Evolutionary conservation across 1,140 invertebrate species (phyloP), one percentile per base, ranked within the genome.

Genomic region (Rhagoletis pomonella): DNA sequence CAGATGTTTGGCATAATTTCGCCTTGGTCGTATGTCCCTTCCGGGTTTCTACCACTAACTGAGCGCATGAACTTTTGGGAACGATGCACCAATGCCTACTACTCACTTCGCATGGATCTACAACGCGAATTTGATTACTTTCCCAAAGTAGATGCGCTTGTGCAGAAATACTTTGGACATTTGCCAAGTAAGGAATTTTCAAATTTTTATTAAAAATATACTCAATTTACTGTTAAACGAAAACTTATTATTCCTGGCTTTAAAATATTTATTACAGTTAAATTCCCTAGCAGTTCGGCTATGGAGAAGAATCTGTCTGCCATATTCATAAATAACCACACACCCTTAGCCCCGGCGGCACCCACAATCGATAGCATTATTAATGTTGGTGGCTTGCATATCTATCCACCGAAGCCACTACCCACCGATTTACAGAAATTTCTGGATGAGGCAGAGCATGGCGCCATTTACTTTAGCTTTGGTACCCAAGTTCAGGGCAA

Each of bases 401-500:
- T 93, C 19, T 90, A 92, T 84, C 89, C 91, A 14, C 89, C 91
- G 7, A 93, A 93, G 87, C 50, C 86, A 9, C 87, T 94, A 19
- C 93, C 93, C 17, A 4, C 90, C 81, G 92, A 94, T 69, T 89
- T 94, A 62, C 89, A 93, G 88, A 88, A 89, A 58, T 93, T 94
- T 64, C 77, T 94, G 50, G 94, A 94, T 67, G 90, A 89, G 0
- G 93, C 94, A 3, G 90, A 88, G 29, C 88, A 95, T 87, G 95
- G 95, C 2, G 94, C 94, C 50, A 94, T 96, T n/a, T 95, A 94
- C 88, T 94, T 95, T 64, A 95, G 94, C 89, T 88, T 95, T 59
- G 95, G 95, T 88, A 87, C 42, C n/a, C 93, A 93, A 84, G 89
- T 92, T 0, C 89, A 86, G 17, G 91, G 92, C 2, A 89, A 91